Percentiles rank a stretch among this genome's conserved stretches.
phyloP scores from a whole-genome alignment of 2,113 vertebrate species.

The Paralichthys olivaceus region DNA sequence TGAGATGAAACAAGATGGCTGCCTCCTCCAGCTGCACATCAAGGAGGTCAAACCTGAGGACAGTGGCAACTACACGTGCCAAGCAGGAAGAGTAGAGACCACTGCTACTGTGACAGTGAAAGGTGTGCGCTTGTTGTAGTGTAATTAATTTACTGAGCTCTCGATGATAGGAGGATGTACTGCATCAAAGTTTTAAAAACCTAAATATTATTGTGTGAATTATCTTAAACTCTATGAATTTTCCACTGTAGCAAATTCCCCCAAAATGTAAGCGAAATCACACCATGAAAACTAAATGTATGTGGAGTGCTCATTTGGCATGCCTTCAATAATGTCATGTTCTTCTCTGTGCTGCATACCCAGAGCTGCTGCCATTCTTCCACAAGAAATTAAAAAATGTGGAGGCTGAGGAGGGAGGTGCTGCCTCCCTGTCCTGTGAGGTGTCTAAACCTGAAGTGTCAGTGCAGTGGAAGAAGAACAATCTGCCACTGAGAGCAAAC shows the following conservation, averaged over 20 bases:
- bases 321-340: too few relatives aligned
- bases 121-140: constrained; percentile 2
- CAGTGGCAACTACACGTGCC: constrained; percentile 84
- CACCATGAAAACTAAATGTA: too few relatives aligned
- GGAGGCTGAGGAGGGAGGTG: constrained; percentile 80
- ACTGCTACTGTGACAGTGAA: constrained; percentile 55
- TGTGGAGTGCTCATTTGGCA: too few relatives aligned
- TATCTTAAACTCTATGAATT: not conserved
- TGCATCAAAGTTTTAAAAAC: not conserved
- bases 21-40: constrained; percentile 78
- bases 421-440: constrained; percentile 81
- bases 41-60: constrained; percentile 73
- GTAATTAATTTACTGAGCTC: not conserved
- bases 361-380: constrained; percentile 70
- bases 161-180: too few relatives aligned
- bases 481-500: constrained; percentile 71
- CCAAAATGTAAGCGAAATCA: too few relatives aligned
- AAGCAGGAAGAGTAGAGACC: constrained; percentile 78
- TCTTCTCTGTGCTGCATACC: not conserved
- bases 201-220: not conserved
- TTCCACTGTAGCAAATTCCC: not conserved
- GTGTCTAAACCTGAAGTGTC: constrained; percentile 76
- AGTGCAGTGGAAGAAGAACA: constrained; percentile 80
- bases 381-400: constrained; percentile 75
- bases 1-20: constrained; percentile 82